These are phyloP conservation scores for Knipowitschia caucasica DNA, from an alignment of 2,797 vertebrate species.

Conservation along the genomic window DNA sequence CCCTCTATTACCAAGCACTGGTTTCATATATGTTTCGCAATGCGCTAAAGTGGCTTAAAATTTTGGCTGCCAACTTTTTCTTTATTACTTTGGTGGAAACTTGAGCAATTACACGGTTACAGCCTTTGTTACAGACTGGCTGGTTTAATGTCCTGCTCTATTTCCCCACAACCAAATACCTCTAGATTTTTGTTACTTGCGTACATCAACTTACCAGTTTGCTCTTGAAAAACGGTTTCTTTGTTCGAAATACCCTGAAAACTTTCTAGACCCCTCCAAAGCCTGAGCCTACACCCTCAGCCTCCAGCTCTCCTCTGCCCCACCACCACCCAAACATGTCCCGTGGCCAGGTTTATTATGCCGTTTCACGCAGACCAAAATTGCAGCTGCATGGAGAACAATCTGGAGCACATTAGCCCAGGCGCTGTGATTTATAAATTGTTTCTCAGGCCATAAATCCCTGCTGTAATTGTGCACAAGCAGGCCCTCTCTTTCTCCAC, in stretches of 20 bases:
- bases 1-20: too few species aligned
- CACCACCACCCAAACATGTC: constrained; percentile 71
- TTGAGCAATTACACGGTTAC: constrained; percentile 29
- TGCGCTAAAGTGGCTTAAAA: constrained; percentile 22
- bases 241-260: constrained; percentile 64
- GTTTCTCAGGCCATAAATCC: constrained; percentile 91
- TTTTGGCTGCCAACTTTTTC: constrained; percentile 22
- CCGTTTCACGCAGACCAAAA: constrained; percentile 78
- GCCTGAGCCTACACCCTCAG: constrained; percentile 61
- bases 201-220: constrained; percentile 17
- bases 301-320: constrained; percentile 56
- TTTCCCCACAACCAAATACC: constrained; percentile 1
- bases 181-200: neutral
- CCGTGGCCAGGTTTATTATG: constrained; percentile 78
- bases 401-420: constrained; percentile 82
- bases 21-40: constrained; percentile 25
- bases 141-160: constrained; percentile 19
- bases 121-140: constrained; percentile 16
- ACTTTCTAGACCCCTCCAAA: constrained; percentile 43
- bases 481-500: constrained; percentile 58
- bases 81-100: constrained; percentile 44
- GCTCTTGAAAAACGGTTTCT: constrained; percentile 38
- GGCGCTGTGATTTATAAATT: constrained; percentile 87
- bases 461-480: constrained; percentile 87
- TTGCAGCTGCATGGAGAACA: constrained; percentile 78